Evolutionary conservation across 1,140 invertebrate species (phyloP).

Genomic region (Macrobrachium rosenbergii): DNA sequence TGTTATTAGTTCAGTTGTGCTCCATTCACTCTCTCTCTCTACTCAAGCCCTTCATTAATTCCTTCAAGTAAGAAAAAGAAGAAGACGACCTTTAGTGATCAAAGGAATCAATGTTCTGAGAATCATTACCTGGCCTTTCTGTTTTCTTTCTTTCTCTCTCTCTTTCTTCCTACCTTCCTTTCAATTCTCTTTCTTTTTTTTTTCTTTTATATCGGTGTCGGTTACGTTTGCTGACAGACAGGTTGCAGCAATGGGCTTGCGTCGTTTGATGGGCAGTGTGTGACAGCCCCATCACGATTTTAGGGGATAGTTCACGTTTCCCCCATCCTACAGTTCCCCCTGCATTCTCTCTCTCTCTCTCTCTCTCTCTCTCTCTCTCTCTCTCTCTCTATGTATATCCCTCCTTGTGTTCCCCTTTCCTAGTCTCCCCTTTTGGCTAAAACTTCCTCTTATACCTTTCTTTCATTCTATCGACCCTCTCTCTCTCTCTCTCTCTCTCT

Average conservation of each 20-base stretch:
- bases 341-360: constrained; percentile 10
- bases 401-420: neutral
- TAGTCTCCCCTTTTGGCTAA: neutral
- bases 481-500: constrained; percentile 30
- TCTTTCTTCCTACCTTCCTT: neutral
- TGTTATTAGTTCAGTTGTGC: no score
- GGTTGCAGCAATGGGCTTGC: no score
- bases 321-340: neutral
- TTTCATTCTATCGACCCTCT: neutral
- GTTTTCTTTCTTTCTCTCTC: neutral
- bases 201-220: neutral
- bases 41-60: no score
- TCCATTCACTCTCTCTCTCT: no score
- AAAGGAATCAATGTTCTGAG: no score
- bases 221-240: no score
- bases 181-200: neutral
- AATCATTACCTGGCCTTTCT: neutral
- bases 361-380: constrained; percentile 1
- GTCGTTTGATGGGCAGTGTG: no score
- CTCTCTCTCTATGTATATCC: constrained; percentile 18
- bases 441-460: constrained; percentile 2
- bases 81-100: no score
- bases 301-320: neutral
- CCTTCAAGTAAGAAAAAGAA: no score
- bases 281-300: no score